Conservation (phyloP, 1,140 invertebrate genomes). For the Mylabris phalerata region DNA sequence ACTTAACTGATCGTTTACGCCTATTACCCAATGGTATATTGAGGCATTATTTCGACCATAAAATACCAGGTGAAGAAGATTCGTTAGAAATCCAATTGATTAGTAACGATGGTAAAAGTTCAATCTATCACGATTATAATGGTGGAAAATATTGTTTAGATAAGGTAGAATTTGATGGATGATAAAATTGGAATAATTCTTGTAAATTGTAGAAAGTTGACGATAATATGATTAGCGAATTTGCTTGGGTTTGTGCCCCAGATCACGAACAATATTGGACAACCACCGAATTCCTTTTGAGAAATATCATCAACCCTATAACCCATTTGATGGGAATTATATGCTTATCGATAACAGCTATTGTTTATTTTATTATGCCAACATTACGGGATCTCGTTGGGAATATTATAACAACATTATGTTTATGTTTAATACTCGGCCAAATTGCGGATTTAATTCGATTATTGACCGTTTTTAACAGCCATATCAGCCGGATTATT, state of each 20-base stretch:
- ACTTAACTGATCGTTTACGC: conserved; percentile 53
- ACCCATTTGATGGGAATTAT: conserved; percentile 65
- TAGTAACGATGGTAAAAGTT: conserved; percentile 43
- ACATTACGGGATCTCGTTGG: conserved; percentile 73
- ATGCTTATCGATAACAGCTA: conserved; percentile 63
- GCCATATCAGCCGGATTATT: conserved; percentile 68
- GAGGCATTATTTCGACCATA: conserved; percentile 57
- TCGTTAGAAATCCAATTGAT: conserved; percentile 29
- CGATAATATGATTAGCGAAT: conserved; percentile 47
- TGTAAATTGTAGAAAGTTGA: conserved; percentile 32
- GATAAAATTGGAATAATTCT: neutral
- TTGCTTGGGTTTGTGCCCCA: conserved; percentile 68
- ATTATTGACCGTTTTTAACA: conserved; percentile 71
- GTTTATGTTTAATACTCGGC: conserved; percentile 64
- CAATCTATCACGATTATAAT: conserved; percentile 60
- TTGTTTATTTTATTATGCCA: conserved; percentile 79
- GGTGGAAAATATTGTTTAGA: conserved; percentile 73
- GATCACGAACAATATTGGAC: conserved; percentile 57
- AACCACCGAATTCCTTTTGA: conserved; percentile 64
- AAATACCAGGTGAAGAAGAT: conserved; percentile 44
- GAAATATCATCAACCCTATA: conserved; percentile 64
- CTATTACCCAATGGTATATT: conserved; percentile 62
- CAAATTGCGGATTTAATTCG: conserved; percentile 70
- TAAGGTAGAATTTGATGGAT: conserved; percentile 47
- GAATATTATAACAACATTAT: conserved; percentile 75